These are phyloP conservation scores for Orycteropus afer DNA, from an alignment of 2,113 vertebrate genomes.

Conservation along the genomic window DNA sequence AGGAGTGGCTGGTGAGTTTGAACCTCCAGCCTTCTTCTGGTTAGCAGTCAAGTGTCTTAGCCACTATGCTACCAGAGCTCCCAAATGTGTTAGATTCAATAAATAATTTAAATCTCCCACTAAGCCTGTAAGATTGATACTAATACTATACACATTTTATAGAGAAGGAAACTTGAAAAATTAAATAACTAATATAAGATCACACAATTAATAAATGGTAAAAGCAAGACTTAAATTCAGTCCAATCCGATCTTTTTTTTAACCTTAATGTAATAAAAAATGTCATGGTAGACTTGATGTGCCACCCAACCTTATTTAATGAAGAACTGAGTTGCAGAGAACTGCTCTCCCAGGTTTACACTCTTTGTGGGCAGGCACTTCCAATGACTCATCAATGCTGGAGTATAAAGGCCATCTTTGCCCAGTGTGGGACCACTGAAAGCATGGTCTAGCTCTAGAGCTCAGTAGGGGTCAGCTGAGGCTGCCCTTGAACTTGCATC, in stretches of 20 bases:
- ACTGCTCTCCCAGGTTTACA: too few species aligned
- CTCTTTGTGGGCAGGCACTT: background rate
- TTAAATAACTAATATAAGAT: conserved; percentile 2
- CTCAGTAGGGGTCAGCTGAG: background rate
- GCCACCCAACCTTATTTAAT: background rate
- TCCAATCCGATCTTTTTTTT: background rate
- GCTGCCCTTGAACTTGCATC: background rate
- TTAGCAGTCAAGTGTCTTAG: too few species aligned
- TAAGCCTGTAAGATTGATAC: background rate
- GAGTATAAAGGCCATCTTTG: too few species aligned
- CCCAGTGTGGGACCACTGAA: background rate
- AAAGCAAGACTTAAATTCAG: background rate
- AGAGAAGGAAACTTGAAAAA: background rate
- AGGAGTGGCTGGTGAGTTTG: too few species aligned
- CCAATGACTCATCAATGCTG: background rate
- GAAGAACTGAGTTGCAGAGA: background rate
- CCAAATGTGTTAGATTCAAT: background rate
- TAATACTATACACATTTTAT: background rate
- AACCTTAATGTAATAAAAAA: background rate
- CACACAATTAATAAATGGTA: background rate
- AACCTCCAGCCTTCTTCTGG: too few species aligned
- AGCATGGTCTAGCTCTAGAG: background rate
- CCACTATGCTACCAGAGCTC: too few species aligned
- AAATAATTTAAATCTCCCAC: background rate
- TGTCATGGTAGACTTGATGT: background rate